These are phyloP conservation scores for Galeopterus variegatus DNA, from an alignment of 2,113 vertebrate genomes.

Conservation along the genomic window DNA sequence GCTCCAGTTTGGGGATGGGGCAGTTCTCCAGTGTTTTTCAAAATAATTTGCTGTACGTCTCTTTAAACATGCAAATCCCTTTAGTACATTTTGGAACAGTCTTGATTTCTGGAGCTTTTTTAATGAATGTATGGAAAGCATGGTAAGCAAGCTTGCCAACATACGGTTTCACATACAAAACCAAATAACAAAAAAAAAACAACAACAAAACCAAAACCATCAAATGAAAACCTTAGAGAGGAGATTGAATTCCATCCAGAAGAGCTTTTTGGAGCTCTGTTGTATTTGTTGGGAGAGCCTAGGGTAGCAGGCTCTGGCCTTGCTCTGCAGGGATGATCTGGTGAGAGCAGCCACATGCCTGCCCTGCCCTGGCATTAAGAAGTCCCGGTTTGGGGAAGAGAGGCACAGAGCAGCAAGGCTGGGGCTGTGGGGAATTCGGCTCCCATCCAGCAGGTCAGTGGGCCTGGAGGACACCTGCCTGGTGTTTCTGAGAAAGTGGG, in stretches of 20 bases:
- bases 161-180: neutral
- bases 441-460: neutral
- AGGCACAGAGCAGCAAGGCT: neutral
- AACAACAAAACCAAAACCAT: neutral
- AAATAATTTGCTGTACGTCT: neutral
- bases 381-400: neutral
- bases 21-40: neutral
- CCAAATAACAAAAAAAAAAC: neutral
- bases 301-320: accelerated
- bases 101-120: conserved; percentile 14
- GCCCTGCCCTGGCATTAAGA: neutral
- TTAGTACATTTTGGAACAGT: neutral
- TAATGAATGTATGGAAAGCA: neutral
- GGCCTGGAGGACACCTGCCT: neutral
- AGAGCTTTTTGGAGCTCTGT: neutral
- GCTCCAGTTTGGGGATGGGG: neutral
- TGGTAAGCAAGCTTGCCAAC: neutral
- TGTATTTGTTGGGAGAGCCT: neutral
- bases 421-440: neutral
- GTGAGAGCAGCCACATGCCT: neutral
- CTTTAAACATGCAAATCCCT: neutral
- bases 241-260: neutral
- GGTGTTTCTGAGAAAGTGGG: neutral
- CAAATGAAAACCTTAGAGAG: neutral
- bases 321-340: too few species aligned